These are phyloP conservation scores for Cavia aperea DNA, from an alignment of 2,113 vertebrate genomes.

Conservation along the genomic window DNA sequence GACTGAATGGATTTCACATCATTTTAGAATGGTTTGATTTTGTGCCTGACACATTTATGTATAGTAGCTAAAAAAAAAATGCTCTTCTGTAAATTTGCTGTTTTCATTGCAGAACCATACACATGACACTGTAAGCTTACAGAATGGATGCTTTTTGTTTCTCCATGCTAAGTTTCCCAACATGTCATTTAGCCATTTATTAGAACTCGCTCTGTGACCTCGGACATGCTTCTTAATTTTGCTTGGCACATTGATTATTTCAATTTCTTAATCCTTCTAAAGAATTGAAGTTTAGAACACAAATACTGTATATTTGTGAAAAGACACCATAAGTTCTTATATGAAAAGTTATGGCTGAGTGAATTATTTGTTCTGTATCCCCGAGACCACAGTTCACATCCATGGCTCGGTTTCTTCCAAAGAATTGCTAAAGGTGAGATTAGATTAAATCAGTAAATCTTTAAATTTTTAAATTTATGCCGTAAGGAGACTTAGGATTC, in stretches of 20 bases:
- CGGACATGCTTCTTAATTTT: slow-evolving; percentile 8
- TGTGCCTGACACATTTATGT: slow-evolving; percentile 65
- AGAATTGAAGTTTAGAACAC: neutral
- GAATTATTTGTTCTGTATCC: neutral
- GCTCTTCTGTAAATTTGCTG: slow-evolving; percentile 10
- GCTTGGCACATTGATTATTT: neutral
- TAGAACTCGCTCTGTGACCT: neutral
- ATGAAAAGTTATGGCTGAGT: neutral
- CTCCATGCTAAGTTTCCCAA: neutral
- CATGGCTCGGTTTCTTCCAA: neutral
- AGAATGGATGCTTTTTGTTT: neutral
- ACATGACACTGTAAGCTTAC: neutral
- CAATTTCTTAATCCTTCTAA: neutral
- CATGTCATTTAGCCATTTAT: neutral
- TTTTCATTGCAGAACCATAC: slow-evolving; percentile 32
- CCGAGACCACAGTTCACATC: neutral
- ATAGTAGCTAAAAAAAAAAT: slow-evolving; percentile 23
- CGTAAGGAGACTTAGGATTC: neutral
- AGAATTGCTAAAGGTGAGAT: neutral
- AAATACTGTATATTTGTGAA: neutral
- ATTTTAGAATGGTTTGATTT: slow-evolving; percentile 49
- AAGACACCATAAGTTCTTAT: neutral
- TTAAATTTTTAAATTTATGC: neutral
- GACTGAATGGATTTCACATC: slow-evolving; percentile 61
- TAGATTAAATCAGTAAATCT: neutral